Evolutionary conservation across 2,797 vertebrate species (phyloP).

Genomic region (Pogonophryne albipinna): DNA sequence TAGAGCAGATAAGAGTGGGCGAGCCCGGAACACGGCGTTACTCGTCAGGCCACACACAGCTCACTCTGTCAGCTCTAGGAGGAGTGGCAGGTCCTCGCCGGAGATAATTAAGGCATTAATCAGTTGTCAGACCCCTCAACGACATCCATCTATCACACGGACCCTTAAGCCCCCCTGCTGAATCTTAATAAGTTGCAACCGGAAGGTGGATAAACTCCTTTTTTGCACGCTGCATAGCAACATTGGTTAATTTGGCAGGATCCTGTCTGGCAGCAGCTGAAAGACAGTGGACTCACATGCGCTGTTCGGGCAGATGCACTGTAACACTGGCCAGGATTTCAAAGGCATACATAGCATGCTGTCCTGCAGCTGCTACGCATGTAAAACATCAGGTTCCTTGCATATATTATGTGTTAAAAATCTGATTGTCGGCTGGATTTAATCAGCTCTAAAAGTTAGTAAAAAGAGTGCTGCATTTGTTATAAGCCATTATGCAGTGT

Average conservation of each 20-base stretch:
- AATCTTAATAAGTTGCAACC: slow-evolving; percentile 80
- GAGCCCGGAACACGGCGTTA: slow-evolving; percentile 76
- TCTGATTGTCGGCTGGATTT: not conserved
- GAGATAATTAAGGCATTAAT: slow-evolving; percentile 90
- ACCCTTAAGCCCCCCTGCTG: slow-evolving; percentile 79
- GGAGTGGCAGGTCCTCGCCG: slow-evolving; percentile 77
- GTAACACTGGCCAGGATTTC: slow-evolving; percentile 36
- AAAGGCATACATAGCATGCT: slow-evolving; percentile 37
- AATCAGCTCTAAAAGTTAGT: slow-evolving; percentile 1
- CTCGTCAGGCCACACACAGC: slow-evolving; percentile 83
- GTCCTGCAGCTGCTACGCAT: slow-evolving; percentile 40
- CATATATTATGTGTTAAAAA: slow-evolving; percentile 23
- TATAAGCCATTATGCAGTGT: slow-evolving; percentile 1
- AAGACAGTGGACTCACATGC: slow-evolving; percentile 39
- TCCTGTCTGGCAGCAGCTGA: slow-evolving; percentile 55
- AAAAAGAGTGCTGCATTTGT: slow-evolving; percentile 3
- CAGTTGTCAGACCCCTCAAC: slow-evolving; percentile 85
- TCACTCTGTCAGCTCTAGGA: slow-evolving; percentile 79
- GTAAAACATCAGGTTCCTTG: slow-evolving; percentile 41
- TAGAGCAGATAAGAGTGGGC: slow-evolving; percentile 78
- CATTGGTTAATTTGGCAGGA: slow-evolving; percentile 58
- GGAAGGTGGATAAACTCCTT: slow-evolving; percentile 78
- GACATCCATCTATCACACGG: slow-evolving; percentile 83
- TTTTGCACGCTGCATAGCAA: slow-evolving; percentile 58
- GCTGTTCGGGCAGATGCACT: slow-evolving; percentile 42